phyloP scores from a whole-genome alignment of 1,140 invertebrate species.

The Planococcus citri region DNA sequence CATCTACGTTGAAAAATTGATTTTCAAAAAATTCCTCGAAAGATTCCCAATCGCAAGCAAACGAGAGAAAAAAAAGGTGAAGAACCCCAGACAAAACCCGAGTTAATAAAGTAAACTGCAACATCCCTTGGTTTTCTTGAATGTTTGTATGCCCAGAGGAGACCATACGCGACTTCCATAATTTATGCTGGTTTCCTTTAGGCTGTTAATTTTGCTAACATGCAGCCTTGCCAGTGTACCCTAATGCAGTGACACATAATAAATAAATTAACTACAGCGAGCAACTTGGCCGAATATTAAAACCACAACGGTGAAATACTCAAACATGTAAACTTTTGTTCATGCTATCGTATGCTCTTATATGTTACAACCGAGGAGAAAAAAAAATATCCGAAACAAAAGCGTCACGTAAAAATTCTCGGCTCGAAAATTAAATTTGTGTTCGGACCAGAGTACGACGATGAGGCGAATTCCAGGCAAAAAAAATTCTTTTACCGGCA shows the following conservation, averaged over 20 bases:
- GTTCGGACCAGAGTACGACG: too few species aligned
- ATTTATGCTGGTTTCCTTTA: slow-evolving; percentile 1
- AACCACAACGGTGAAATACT: not conserved
- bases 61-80: too few species aligned
- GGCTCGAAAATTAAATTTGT: too few species aligned
- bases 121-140: not conserved
- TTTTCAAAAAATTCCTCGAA: too few species aligned
- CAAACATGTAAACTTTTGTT: not conserved
- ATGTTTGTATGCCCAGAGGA: not conserved
- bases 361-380: not conserved
- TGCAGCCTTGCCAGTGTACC: not conserved
- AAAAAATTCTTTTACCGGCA: not conserved
- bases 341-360: too few species aligned
- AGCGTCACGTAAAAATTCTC: too few species aligned
- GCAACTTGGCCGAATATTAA: not conserved
- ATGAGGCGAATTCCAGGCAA: too few species aligned
- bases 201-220: not conserved
- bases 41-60: too few species aligned
- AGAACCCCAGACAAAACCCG: too few species aligned
- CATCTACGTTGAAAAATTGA: too few species aligned
- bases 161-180: not conserved
- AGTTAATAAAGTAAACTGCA: not conserved
- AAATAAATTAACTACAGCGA: slow-evolving; percentile 4
- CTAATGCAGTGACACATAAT: not conserved
- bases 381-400: not conserved